phyloP scores from a whole-genome alignment of 2,888 invertebrate genomes.

The Leptarthrus brevirostris region DNA sequence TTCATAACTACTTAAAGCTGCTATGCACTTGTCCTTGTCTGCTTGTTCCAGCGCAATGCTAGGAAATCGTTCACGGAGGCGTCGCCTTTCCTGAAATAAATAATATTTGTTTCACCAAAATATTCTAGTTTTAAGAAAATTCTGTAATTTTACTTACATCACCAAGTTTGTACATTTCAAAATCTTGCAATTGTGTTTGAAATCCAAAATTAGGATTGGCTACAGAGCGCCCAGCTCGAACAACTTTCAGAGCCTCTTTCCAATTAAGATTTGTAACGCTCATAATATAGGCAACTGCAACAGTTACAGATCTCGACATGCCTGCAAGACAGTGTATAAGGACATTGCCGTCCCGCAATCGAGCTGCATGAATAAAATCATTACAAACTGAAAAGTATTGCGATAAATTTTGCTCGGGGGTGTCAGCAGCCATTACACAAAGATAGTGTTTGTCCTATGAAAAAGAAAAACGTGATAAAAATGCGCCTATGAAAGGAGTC shows the following conservation, averaged over 20 bases:
- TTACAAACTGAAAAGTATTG: slow-evolving; percentile 94
- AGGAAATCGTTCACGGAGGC: slow-evolving; percentile 86
- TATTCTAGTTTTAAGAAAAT: not conserved
- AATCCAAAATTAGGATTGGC: slow-evolving; percentile 98
- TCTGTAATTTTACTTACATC: slow-evolving; percentile 79
- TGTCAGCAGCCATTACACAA: slow-evolving; percentile 96
- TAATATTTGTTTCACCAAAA: too few species aligned
- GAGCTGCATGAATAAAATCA: slow-evolving; percentile 95
- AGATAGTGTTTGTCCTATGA: slow-evolving; percentile 94
- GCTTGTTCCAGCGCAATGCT: slow-evolving; percentile 78
- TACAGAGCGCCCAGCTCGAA: slow-evolving; percentile 88
- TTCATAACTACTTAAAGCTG: slow-evolving; percentile 86
- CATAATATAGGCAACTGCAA: slow-evolving; percentile 97
- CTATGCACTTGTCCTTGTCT: slow-evolving; percentile 80
- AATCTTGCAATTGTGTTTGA: slow-evolving; percentile 92
- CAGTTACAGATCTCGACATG: slow-evolving; percentile 96
- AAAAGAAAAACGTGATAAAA: slow-evolving; percentile 56
- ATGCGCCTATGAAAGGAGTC: not conserved
- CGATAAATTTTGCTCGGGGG: slow-evolving; percentile 91
- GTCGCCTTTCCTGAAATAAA: slow-evolving; percentile 77
- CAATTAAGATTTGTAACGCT: slow-evolving; percentile 88
- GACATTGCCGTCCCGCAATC: slow-evolving; percentile 88
- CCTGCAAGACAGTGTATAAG: slow-evolving; percentile 97
- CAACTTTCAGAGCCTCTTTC: slow-evolving; percentile 93
- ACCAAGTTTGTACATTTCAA: slow-evolving; percentile 80